phyloP scores from a whole-genome alignment of 2,888 invertebrate species.

The Napeogenes sylphis region DNA sequence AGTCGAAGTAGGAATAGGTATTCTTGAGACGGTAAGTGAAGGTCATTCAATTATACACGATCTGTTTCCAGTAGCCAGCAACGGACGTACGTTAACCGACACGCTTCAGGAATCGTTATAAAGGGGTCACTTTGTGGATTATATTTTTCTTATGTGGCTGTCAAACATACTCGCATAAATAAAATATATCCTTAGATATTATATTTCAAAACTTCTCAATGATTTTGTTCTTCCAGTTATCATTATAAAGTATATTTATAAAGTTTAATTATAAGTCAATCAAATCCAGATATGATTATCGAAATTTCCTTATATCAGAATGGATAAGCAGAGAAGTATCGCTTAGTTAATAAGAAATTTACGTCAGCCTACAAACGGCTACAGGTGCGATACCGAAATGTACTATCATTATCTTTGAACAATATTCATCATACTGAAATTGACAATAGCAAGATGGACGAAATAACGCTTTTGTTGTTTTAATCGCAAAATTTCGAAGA shows the following conservation, averaged over 20 bases:
- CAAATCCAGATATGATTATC: neutral
- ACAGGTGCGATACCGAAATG: constrained; percentile 50
- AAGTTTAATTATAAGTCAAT: neutral
- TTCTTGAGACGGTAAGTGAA: constrained; percentile 37
- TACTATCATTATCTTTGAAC: constrained; percentile 50
- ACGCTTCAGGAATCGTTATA: constrained; percentile 47
- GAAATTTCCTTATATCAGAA: too few relatives aligned
- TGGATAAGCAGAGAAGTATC: constrained; percentile 55
- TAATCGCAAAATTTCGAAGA: too few relatives aligned
- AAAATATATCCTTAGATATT: too few relatives aligned
- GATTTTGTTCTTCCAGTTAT: too few relatives aligned
- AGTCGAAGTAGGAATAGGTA: constrained; percentile 11
- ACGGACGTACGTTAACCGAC: constrained; percentile 58
- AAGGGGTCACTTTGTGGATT: constrained; percentile 12
- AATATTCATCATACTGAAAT: neutral
- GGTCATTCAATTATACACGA: constrained; percentile 42
- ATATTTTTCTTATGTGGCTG: neutral
- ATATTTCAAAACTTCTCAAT: too few relatives aligned
- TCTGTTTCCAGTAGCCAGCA: constrained; percentile 45
- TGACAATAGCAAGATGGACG: neutral
- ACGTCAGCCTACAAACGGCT: constrained; percentile 43
- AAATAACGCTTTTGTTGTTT: too few relatives aligned
- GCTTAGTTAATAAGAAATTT: constrained; percentile 67
- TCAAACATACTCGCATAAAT: too few relatives aligned
- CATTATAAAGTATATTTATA: too few relatives aligned